phyloP scores from a whole-genome alignment of 2,888 invertebrate genomes.

The Xylota sylvarum region DNA sequence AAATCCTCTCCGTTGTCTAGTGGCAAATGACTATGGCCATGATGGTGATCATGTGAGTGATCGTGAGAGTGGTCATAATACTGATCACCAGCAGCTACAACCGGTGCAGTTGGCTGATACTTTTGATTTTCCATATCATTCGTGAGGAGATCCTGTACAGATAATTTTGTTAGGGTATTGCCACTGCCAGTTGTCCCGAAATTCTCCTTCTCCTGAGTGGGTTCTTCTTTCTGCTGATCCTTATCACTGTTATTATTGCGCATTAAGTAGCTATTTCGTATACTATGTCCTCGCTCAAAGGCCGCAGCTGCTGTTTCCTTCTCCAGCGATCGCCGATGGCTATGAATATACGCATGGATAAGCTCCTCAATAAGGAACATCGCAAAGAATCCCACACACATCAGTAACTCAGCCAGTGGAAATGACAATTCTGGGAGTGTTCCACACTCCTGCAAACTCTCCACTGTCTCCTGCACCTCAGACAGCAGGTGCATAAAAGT shows the following conservation, averaged over 20 bases:
- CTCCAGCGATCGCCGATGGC: slow-evolving; percentile 82
- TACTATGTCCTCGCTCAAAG: slow-evolving; percentile 82
- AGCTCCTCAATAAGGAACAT: slow-evolving; percentile 93
- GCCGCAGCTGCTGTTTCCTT: slow-evolving; percentile 81
- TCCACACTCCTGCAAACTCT: slow-evolving; percentile 86
- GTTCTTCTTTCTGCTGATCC: slow-evolving; percentile 8
- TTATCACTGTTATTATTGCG: slow-evolving; percentile 23
- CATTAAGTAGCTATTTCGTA: slow-evolving; percentile 81
- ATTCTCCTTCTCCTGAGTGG: not conserved
- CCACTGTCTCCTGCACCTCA: slow-evolving; percentile 90
- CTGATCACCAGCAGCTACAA: slow-evolving; percentile 26
- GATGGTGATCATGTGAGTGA: slow-evolving; percentile 65
- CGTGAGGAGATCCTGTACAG: slow-evolving; percentile 80
- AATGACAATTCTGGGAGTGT: slow-evolving; percentile 86
- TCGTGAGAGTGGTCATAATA: slow-evolving; percentile 57
- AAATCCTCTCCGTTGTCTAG: slow-evolving; percentile 82
- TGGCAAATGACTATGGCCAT: slow-evolving; percentile 81
- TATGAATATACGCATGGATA: slow-evolving; percentile 89
- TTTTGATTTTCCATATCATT: slow-evolving; percentile 80
- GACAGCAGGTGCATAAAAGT: slow-evolving; percentile 93
- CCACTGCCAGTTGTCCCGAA: not conserved
- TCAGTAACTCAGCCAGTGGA: slow-evolving; percentile 89
- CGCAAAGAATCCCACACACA: slow-evolving; percentile 91
- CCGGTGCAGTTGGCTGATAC: slow-evolving; percentile 56
- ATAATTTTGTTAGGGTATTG: slow-evolving; percentile 69